phyloP scores from a whole-genome alignment of 2,797 vertebrate genomes.

The Eospalax fontanierii region DNA sequence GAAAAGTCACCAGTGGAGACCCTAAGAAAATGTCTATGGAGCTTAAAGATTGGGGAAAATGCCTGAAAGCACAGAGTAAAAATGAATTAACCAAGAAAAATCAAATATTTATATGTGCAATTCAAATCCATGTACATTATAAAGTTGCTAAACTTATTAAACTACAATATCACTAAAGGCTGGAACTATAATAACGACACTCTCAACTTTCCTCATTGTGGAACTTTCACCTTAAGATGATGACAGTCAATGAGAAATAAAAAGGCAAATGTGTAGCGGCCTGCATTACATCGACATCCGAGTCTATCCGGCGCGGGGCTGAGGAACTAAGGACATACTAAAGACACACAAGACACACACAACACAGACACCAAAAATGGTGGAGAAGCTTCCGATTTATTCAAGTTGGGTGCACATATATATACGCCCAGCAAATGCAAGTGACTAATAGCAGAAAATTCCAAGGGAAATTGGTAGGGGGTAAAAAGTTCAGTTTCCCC shows the following conservation, averaged over 20 bases:
- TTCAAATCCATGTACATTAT: not conserved
- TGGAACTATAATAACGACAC: not conserved
- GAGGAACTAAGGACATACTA: too few species aligned
- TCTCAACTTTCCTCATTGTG: not conserved
- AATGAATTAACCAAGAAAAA: not conserved
- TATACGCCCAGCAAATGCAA: too few species aligned
- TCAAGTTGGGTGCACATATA: too few species aligned
- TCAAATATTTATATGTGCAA: not conserved
- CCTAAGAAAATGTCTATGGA: not conserved
- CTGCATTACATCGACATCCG: too few species aligned
- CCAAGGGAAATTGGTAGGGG: too few species aligned
- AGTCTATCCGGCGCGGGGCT: too few species aligned
- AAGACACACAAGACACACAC: too few species aligned
- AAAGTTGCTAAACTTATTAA: not conserved
- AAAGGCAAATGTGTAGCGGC: too few species aligned
- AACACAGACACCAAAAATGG: too few species aligned
- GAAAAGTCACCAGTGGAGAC: not conserved
- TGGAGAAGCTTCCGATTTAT: too few species aligned
- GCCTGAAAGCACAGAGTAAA: not conserved
- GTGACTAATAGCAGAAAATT: too few species aligned
- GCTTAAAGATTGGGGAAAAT: not conserved
- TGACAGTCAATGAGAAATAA: not conserved
- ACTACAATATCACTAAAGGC: not conserved
- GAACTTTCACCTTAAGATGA: not conserved
- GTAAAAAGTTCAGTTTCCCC: too few species aligned